Conservation (phyloP, 1,140 invertebrate species). For the Aphis craccivora region DNA sequence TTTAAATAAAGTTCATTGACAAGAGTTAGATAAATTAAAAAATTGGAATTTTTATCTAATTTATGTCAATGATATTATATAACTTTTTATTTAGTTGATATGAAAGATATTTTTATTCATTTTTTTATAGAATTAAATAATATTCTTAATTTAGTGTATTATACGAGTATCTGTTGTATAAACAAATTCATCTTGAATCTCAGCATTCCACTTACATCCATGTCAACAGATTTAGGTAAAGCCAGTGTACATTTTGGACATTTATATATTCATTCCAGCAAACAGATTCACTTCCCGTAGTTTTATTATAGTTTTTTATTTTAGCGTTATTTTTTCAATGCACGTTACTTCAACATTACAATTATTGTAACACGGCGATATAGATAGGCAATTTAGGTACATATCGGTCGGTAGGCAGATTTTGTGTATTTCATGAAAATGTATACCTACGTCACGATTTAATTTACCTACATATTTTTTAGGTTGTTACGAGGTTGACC, state of each 20-base stretch:
- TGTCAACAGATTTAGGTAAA: not conserved
- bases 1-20: not conserved
- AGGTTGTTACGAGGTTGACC: not conserved
- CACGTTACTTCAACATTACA: not conserved
- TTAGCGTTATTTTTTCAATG: not conserved
- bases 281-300: too few species aligned
- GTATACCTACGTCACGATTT: not conserved
- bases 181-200: too few species aligned
- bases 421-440: not conserved
- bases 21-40: not conserved
- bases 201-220: not conserved
- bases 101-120: too few species aligned
- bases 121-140: too few species aligned
- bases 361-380: not conserved
- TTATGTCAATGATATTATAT: not conserved
- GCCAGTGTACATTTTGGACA: not conserved
- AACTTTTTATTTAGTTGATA: not conserved
- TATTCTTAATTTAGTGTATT: too few species aligned
- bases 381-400: not conserved
- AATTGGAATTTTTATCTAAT: not conserved
- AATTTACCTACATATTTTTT: not conserved
- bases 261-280: too few species aligned
- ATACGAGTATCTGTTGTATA: too few species aligned
- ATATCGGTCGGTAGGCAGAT: too few species aligned
- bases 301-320: too few species aligned